Conservation (phyloP, 37 sponge, comb jelly and placozoan species). For the Haliclona indistincta region DNA sequence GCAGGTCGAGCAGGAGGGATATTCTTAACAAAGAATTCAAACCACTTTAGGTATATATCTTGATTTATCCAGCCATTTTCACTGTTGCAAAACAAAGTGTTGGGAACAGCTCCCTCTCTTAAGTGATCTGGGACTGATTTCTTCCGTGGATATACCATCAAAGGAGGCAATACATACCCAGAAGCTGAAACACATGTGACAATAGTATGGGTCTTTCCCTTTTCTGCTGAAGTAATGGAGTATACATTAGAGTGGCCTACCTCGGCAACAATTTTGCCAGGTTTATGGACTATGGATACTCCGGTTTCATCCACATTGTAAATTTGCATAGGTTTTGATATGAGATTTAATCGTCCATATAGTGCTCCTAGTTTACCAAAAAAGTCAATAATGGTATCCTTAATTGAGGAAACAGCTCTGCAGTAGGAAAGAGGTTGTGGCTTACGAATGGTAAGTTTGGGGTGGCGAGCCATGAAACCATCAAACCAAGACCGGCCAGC, state of each 20-base stretch:
- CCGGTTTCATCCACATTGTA: slow-evolving; percentile 26
- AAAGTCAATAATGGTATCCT: slow-evolving; percentile 17
- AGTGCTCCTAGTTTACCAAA: slow-evolving; percentile 25
- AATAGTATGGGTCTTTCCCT: slow-evolving; percentile 59
- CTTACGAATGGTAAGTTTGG: slow-evolving; percentile 15
- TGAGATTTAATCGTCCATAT: not conserved
- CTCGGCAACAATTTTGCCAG: slow-evolving; percentile 19
- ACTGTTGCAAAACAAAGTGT: slow-evolving; percentile 44
- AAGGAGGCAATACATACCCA: slow-evolving; percentile 47
- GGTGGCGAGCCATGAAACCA: slow-evolving; percentile 6
- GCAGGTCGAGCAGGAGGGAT: slow-evolving; percentile 60
- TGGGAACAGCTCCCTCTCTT: slow-evolving; percentile 40
- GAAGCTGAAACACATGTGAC: slow-evolving; percentile 53
- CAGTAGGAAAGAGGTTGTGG: slow-evolving; percentile 34
- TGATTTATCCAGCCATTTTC: slow-evolving; percentile 68
- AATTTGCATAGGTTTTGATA: slow-evolving; percentile 13
- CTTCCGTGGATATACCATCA: slow-evolving; percentile 64
- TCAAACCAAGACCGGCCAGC: slow-evolving; percentile 43
- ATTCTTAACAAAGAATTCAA: slow-evolving; percentile 40
- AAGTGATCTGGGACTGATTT: slow-evolving; percentile 35
- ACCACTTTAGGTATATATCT: slow-evolving; percentile 50
- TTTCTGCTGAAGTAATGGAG: slow-evolving; percentile 52
- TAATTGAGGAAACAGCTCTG: not conserved
- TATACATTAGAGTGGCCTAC: not conserved
- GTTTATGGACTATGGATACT: slow-evolving; percentile 9